Conservation (phyloP, 2,797 vertebrate species). For the Myotis findleyi region DNA sequence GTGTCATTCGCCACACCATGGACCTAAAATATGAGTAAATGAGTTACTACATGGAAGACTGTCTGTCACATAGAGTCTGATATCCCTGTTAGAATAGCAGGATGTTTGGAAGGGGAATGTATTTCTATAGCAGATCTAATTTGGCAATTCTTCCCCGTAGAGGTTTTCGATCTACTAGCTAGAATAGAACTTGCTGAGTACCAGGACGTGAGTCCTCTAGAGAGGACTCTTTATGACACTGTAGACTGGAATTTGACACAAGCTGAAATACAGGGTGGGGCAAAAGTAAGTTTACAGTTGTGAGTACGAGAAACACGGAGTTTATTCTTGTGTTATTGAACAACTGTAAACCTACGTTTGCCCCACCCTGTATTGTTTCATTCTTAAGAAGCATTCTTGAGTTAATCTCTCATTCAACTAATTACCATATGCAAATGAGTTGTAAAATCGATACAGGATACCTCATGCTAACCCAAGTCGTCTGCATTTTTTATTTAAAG, state of each 20-base stretch:
- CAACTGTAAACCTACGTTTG: not conserved
- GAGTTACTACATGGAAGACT: not conserved
- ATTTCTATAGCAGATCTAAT: not conserved
- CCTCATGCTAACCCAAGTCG: not conserved
- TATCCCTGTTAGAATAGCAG: not conserved
- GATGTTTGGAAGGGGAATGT: not conserved
- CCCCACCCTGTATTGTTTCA: not conserved
- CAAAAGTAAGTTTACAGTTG: not conserved
- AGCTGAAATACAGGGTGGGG: not conserved
- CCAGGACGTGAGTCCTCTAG: not conserved
- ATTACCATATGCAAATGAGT: not conserved
- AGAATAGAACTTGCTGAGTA: not conserved
- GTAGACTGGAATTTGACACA: not conserved
- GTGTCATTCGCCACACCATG: slow-evolving; percentile 97
- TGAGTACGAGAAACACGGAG: rapidly evolving
- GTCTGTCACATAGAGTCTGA: not conserved
- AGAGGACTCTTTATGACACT: not conserved
- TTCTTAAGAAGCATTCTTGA: not conserved
- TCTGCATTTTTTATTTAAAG: not conserved
- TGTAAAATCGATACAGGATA: not conserved
- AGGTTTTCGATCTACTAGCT: not conserved
- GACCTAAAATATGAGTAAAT: slow-evolving; percentile 88
- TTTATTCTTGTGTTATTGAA: not conserved
- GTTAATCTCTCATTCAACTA: not conserved
- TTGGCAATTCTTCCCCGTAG: not conserved